Base-by-base conservation (phyloP, 2,797 vertebrate genomes). In the Chaetodon trifasciatus region DNA sequence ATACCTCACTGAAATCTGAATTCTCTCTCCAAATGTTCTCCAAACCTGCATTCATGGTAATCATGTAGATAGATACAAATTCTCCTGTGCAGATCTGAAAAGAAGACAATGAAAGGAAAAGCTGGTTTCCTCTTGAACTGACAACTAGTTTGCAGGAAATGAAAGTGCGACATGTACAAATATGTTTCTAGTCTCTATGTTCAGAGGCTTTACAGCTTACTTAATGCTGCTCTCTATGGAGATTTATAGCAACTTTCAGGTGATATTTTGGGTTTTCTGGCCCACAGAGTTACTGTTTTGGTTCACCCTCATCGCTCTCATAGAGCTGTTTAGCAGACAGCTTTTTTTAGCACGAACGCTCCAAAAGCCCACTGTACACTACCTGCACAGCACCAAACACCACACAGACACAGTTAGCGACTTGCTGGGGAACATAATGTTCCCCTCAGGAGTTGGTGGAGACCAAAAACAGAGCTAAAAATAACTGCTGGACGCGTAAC, bases 281-380 rank as follows among this genome's bases (percentile, higher is more conserved):
- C 49, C 8, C 2, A 2, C 24, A 35, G 3, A 0, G 1, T 40
- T 12, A n/a, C 3, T 13, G 0, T 28, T 49, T 40, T 24, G 6
- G 4, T 37, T 47, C 0, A 56, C 10, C 50, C 10, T 68, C 10
- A 49, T 6, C 0, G 11, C 28, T 72, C 2, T 40, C 46, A 0
- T 4, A 6, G 13, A 8, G 1, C 1, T 32, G 53, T 42, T 53
- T 0, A 24, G 23, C 16, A 64, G 62, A 5, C 15, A 32, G 8
- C 19, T 12, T 32, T 32, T 49, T 21, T 65, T 10, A 4, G 16
- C n/a, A 19, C 15, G 23, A 19, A 32, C 15, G 11, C 13, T 37
- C 6, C n/a, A 8, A 56, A 55, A 35, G 44, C 7, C 5, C 5
- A 17, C 6, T 9, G 1, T 46, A 10, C 4, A 15, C 40, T 24